Evolutionary conservation across 2,888 invertebrate genomes (phyloP).

Genomic region (Heteromyza rotundicornis): DNA sequence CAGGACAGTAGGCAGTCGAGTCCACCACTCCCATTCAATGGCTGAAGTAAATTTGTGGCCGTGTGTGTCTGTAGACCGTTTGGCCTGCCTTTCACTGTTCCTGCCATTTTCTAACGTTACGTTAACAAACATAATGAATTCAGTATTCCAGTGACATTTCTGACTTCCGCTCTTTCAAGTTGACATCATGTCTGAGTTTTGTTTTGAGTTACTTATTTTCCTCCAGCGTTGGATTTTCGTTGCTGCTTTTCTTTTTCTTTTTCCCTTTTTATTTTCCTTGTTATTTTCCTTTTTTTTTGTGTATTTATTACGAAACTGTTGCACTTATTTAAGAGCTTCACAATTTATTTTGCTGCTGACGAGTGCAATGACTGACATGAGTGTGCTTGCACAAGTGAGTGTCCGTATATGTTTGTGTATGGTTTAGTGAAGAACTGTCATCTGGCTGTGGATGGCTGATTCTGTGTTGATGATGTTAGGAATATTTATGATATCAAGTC

Average conservation of each 20-base stretch:
- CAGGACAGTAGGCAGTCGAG: too few species aligned
- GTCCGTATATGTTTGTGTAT: background rate
- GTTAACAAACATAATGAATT: constrained; percentile 7
- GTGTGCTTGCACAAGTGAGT: background rate
- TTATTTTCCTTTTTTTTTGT: background rate
- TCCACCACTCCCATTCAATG: too few species aligned
- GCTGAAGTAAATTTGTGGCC: background rate
- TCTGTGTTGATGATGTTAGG: background rate
- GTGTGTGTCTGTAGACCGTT: background rate
- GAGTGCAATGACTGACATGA: background rate
- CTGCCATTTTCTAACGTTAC: background rate
- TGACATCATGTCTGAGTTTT: background rate
- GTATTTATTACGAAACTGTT: background rate
- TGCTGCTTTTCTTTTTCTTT: background rate
- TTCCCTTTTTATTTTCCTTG: background rate
- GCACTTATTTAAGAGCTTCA: background rate
- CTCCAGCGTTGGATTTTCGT: background rate
- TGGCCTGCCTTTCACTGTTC: background rate
- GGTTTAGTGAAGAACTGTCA: background rate
- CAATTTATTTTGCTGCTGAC: background rate
- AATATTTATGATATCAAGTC: background rate
- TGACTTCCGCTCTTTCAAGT: constrained; percentile 45
- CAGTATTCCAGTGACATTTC: constrained; percentile 38
- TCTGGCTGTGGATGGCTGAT: background rate
- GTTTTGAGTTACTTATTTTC: background rate